Percentiles rank a stretch among this genome's conserved stretches.
Conservation (phyloP, 2,888 invertebrate genomes). For the Steromphala cineraria region DNA sequence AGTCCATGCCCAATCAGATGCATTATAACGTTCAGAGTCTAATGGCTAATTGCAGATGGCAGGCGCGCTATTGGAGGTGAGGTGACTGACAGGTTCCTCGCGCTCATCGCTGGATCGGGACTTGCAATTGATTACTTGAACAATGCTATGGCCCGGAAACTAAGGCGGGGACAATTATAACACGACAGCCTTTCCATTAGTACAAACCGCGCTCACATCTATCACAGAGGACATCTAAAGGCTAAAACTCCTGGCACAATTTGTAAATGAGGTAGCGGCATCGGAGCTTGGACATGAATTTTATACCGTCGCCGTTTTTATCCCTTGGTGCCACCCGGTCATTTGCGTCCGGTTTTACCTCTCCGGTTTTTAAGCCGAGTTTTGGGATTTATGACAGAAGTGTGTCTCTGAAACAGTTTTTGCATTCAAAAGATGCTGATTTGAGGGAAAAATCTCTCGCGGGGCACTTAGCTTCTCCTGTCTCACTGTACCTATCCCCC, state of each 20-base stretch:
- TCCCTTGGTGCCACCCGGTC: background rate
- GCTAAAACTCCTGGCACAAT: background rate
- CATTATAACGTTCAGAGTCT: conserved; percentile 10
- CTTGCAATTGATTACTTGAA: conserved; percentile 11
- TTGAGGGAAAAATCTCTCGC: background rate
- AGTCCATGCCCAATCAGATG: background rate
- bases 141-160: conserved; percentile 6
- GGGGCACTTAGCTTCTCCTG: background rate
- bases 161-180: conserved; percentile 14
- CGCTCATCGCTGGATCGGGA: conserved; percentile 3
- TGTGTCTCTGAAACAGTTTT: background rate
- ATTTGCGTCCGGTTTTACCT: background rate
- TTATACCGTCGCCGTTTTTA: conserved; percentile 5
- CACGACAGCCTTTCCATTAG: conserved; percentile 17
- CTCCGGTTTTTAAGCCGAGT: conserved; percentile 4
- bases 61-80: background rate
- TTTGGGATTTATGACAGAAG: background rate
- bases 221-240: background rate
- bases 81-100: background rate
- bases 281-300: background rate
- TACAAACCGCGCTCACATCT: background rate
- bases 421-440: background rate
- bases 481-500: conserved; percentile 7
- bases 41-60: conserved; percentile 19
- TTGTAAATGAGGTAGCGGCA: background rate